These are phyloP conservation scores for Gambusia yucatana DNA, from an alignment of 2,797 vertebrate species.

Conservation along the genomic window DNA sequence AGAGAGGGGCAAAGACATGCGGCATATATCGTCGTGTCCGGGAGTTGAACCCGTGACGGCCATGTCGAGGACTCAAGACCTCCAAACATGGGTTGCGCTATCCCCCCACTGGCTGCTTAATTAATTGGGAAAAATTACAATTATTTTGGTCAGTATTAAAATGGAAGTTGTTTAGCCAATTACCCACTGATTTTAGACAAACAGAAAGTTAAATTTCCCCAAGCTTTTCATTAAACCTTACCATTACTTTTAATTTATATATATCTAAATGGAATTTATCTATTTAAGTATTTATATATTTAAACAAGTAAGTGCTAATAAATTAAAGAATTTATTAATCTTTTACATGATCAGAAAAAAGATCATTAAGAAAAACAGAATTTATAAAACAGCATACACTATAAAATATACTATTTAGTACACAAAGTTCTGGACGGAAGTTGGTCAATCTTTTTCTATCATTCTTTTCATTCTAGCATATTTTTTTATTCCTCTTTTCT, in stretches of 20 bases:
- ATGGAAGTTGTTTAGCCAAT: background rate
- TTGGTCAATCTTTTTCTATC: too few relatives aligned
- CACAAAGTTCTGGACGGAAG: background rate
- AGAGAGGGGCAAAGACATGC: too few relatives aligned
- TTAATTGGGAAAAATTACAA: background rate
- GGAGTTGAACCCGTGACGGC: too few relatives aligned
- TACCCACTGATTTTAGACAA: background rate
- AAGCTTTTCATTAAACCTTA: background rate
- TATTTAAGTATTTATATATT: too few relatives aligned
- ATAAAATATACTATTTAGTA: background rate
- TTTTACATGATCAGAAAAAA: background rate
- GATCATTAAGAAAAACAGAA: too few relatives aligned
- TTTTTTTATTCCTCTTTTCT: too few relatives aligned
- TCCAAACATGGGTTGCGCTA: too few relatives aligned
- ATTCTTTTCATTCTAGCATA: too few relatives aligned
- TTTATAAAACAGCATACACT: background rate
- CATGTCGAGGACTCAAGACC: too few relatives aligned
- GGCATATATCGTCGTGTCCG: too few relatives aligned
- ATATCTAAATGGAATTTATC: too few relatives aligned
- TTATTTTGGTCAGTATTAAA: background rate
- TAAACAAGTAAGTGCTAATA: background rate
- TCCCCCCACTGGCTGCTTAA: background rate
- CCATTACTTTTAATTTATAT: background rate
- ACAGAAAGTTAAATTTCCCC: background rate
- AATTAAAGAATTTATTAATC: background rate